Percentiles rank a stretch among this genome's conserved stretches.
These are phyloP conservation scores for Zaprionus africanus DNA, from an alignment of 1,140 invertebrate species.

Conservation along the genomic window DNA sequence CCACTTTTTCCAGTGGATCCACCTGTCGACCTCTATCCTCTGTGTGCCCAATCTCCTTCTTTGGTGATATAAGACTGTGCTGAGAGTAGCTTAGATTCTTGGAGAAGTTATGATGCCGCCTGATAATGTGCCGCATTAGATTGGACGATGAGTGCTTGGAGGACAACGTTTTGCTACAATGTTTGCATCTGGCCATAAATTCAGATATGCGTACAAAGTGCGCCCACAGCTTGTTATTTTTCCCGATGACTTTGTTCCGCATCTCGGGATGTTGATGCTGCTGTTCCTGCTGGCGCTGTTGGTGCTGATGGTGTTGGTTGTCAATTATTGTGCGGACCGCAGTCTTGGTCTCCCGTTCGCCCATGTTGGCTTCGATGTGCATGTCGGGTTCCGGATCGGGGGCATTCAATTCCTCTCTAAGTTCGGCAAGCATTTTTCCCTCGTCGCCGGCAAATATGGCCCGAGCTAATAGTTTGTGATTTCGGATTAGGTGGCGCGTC, in stretches of 20 bases:
- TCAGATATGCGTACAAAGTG: constrained; percentile 71
- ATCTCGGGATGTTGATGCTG: constrained; percentile 49
- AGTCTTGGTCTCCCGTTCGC: constrained; percentile 62
- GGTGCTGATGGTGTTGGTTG: constrained; percentile 34
- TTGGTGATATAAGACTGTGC: constrained; percentile 61
- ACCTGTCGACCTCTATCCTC: constrained; percentile 45
- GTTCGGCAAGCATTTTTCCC: constrained; percentile 69
- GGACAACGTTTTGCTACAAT: constrained; percentile 71
- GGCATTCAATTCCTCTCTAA: constrained; percentile 64
- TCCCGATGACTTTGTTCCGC: constrained; percentile 71
- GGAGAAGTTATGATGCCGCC: constrained; percentile 66
- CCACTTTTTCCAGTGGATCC: constrained; percentile 70
- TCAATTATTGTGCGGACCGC: constrained; percentile 66
- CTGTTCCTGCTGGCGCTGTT: constrained; percentile 45
- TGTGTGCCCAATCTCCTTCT: constrained; percentile 42
- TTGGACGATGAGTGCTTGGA: constrained; percentile 75
- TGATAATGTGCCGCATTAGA: constrained; percentile 71
- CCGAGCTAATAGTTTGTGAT: constrained; percentile 65
- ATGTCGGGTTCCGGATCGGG: constrained; percentile 55
- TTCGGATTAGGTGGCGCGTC: constrained; percentile 70
- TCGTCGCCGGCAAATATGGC: constrained; percentile 68
- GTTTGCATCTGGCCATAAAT: constrained; percentile 73
- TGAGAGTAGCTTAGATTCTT: constrained; percentile 66
- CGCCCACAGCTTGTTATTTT: constrained; percentile 76
- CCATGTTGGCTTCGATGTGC: constrained; percentile 47